Base-by-base conservation (phyloP, 2,888 invertebrate species). In the Neria commutata region DNA sequence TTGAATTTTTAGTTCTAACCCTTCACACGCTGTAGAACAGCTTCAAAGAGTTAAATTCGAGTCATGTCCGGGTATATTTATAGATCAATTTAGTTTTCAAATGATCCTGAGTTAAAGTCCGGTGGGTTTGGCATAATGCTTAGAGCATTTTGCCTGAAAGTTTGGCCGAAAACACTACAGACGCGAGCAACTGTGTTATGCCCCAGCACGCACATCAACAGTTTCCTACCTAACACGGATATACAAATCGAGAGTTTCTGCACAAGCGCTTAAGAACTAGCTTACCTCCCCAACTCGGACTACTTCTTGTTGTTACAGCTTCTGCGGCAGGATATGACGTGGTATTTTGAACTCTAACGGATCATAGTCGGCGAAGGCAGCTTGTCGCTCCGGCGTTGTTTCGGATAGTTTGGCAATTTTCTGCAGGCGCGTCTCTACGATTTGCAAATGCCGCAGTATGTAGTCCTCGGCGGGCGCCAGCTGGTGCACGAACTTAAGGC, bases 391-490 rank as follows among this genome's bases (percentile, higher is more conserved):
- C 46, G 67, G 64, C 58, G 75, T 68, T 61, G 72, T 64, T 57
- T 80, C 78, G 67, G 81, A 75, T 70, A 76, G 67, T 69, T 77
- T 75, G 65, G 72, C 67, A 50, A 80, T 71, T 71, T 76, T 72
- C 65, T 76, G 67, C 71, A 81, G 62, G 60, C 79, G 67, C 65
- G 75, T 62, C 37, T 78, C 63, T 62, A 98, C 96, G 54, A 97
- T 96, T 66, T 90, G 89, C 40, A 98, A 86, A 79, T 98, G 98
- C 16, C 92, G 87, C 56, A 90, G 85, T 42, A 98, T 93, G 84
- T 98, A 98, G 70, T 93, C 92, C 80, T 97, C 97, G 60, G 88
- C 86, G 0, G 97, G 97, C 0, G 95, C 95, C 23, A 96, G 83
- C 5, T 85, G 84, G 54, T 91, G 90, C 1, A 94, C 95, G 50